These are phyloP conservation scores for Cephalopterus ornatus DNA, from an alignment of 2,113 vertebrate species.

Conservation along the genomic window DNA sequence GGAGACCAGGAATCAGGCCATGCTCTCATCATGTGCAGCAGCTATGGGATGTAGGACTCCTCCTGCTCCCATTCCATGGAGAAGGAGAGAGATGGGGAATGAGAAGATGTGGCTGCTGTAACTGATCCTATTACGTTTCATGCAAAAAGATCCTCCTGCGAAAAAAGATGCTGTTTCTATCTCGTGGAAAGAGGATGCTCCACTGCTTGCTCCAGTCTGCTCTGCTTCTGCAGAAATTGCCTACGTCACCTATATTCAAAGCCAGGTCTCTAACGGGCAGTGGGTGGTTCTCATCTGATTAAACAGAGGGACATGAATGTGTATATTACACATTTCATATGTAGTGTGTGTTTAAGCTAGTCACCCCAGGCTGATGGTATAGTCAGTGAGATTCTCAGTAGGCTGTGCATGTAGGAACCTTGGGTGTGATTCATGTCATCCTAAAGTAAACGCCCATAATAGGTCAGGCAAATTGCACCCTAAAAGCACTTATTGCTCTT, in stretches of 20 bases:
- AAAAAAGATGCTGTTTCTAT: neutral
- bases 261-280: neutral
- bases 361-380: neutral
- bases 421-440: neutral
- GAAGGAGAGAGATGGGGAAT: neutral
- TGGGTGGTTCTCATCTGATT: neutral
- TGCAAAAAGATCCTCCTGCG: neutral
- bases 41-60: neutral
- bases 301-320: neutral
- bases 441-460: neutral
- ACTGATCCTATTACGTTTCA: neutral
- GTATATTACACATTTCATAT: neutral
- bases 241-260: rapidly evolving
- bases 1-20: neutral
- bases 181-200: neutral
- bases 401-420: neutral
- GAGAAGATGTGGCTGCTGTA: neutral
- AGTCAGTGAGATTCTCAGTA: neutral
- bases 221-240: neutral
- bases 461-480: slow-evolving; percentile 10
- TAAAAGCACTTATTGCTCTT: slow-evolving; percentile 31
- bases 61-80: neutral
- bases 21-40: neutral
- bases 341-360: neutral
- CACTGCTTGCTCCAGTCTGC: neutral